A percentile compares a stretch with the other conserved stretches of the same genome.
Conservation (phyloP, 2,797 vertebrate genomes). For the Phataginus tetradactyla region DNA sequence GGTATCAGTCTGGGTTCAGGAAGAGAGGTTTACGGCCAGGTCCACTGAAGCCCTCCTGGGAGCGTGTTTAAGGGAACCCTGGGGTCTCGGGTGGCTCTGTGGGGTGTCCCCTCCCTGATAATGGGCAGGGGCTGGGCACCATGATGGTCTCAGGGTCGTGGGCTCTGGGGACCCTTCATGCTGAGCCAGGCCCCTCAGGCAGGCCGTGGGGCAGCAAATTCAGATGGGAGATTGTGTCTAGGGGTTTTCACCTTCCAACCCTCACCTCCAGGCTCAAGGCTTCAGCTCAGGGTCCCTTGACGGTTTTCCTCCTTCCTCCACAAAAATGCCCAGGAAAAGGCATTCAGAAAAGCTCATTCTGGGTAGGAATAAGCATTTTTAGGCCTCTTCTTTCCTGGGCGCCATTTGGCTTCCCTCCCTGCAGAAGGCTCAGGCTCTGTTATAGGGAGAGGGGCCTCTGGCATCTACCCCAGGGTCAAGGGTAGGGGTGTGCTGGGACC, state of each 20-base stretch:
- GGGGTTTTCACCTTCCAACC: not conserved
- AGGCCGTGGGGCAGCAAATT: too few species aligned
- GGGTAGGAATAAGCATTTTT: not conserved
- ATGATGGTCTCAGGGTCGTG: not conserved
- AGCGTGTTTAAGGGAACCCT: not conserved
- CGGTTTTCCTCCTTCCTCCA: not conserved
- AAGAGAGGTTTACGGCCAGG: not conserved
- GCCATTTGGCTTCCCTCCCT: not conserved
- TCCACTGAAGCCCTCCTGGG: not conserved
- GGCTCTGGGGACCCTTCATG: not conserved
- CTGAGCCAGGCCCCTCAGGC: fast-evolving
- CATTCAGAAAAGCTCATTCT: not conserved
- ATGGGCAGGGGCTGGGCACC: not conserved
- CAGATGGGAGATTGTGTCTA: not conserved
- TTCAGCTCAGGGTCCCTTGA: not conserved
- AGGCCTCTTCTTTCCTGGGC: not conserved
- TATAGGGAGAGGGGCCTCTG: not conserved
- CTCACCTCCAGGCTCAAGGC: not conserved
- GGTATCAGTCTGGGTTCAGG: not conserved
- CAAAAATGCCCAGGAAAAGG: not conserved
- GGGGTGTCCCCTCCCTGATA: not conserved
- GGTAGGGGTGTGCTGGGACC: too few species aligned
- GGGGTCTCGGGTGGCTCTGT: not conserved
- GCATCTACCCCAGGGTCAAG: not conserved
- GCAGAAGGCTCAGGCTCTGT: not conserved